Percentiles rank a stretch among this genome's conserved stretches.
phyloP scores from a whole-genome alignment of 2,888 invertebrate genomes.

The Tridacna gigas region DNA sequence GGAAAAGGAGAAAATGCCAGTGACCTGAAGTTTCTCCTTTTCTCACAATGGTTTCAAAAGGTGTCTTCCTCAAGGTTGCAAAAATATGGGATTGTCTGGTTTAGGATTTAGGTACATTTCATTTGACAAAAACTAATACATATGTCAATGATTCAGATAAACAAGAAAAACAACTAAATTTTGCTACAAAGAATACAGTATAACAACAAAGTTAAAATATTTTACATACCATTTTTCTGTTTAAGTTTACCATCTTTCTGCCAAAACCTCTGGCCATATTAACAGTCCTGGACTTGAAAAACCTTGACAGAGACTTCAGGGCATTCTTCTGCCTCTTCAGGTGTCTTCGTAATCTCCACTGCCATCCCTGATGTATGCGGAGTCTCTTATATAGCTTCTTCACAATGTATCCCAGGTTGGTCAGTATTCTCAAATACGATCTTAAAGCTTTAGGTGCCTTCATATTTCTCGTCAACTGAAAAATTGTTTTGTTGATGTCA shows the following conservation, averaged over 20 bases:
- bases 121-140: no score
- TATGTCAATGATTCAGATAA: no score
- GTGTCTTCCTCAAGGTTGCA: no score
- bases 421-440: neutral
- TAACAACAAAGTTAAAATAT: no score
- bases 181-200: no score
- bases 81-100: no score
- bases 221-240: neutral
- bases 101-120: no score
- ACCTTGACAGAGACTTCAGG: neutral
- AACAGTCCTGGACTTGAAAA: neutral
- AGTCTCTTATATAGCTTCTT: neutral
- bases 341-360: neutral
- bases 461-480: neutral
- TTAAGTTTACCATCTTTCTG: neutral
- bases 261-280: neutral
- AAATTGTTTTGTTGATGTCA: neutral
- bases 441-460: neutral
- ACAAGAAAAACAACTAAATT: no score
- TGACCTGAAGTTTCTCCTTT: no score
- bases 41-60: no score
- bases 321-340: neutral
- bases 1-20: no score
- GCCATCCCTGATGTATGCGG: conserved; percentile 3
- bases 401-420: neutral